Conservation (phyloP, 2,888 invertebrate species). For the Miltochrista miniata region DNA sequence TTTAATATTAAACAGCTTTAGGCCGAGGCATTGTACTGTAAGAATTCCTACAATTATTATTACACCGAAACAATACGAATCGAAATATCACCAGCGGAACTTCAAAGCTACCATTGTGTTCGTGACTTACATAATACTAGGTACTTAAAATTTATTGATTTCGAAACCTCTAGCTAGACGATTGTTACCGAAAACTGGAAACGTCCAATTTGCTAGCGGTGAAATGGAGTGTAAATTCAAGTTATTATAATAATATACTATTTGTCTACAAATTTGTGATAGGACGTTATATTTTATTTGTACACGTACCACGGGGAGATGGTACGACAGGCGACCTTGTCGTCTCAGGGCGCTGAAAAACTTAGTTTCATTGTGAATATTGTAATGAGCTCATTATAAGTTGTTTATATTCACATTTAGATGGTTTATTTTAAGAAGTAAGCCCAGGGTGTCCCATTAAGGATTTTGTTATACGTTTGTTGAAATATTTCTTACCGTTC, state of each 20-base stretch:
- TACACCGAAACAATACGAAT: conserved; percentile 20
- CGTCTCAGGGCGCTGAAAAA: conserved; percentile 29
- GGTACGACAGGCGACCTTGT: conserved; percentile 44
- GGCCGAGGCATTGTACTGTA: conserved; percentile 10
- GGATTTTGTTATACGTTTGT: conserved; percentile 26
- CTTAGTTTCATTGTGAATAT: conserved; percentile 44
- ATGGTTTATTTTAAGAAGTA: conserved; percentile 18
- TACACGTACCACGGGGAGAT: conserved; percentile 51
- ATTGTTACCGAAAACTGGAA: not conserved
- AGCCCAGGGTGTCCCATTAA: conserved; percentile 5
- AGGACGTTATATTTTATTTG: conserved; percentile 26
- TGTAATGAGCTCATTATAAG: conserved; percentile 30
- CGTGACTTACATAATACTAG: conserved; percentile 18
- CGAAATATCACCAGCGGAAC: conserved; percentile 16
- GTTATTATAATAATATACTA: conserved; percentile 15
- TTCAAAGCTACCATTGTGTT: conserved; percentile 16
- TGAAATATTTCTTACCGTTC: conserved; percentile 10
- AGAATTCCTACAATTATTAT: conserved; percentile 20
- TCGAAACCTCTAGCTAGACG: not conserved
- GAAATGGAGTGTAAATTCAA: conserved; percentile 16
- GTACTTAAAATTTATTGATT: conserved; percentile 19
- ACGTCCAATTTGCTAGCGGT: not conserved
- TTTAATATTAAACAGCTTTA: conserved; percentile 22
- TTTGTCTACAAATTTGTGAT: conserved; percentile 14
- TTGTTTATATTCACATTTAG: conserved; percentile 27